phyloP scores from a whole-genome alignment of 2,113 vertebrate species.

The Lamprotornis superbus region DNA sequence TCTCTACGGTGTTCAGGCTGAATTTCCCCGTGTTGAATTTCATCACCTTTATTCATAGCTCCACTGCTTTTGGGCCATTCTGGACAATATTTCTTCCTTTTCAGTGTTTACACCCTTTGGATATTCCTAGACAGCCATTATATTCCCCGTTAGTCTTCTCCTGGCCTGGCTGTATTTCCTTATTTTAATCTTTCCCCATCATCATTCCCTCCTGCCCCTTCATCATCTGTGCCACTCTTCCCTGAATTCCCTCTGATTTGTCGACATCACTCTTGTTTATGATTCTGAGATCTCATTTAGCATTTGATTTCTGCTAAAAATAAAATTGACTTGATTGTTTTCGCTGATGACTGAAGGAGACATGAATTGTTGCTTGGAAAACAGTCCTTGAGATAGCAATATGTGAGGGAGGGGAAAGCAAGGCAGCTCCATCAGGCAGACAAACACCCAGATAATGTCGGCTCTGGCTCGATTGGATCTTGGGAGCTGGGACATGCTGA shows the following conservation, averaged over 20 bases:
- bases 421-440: slow-evolving; percentile 43
- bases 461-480: slow-evolving; percentile 23
- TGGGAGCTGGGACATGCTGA: slow-evolving; percentile 27
- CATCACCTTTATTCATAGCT: neutral
- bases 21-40: neutral
- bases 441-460: slow-evolving; percentile 19
- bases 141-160: neutral
- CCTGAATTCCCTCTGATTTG: slow-evolving; percentile 33
- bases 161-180: slow-evolving; percentile 6
- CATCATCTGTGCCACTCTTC: slow-evolving; percentile 7
- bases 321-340: slow-evolving; percentile 63
- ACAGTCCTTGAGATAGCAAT: slow-evolving; percentile 51
- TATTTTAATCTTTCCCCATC: slow-evolving; percentile 41
- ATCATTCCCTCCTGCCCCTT: slow-evolving; percentile 22
- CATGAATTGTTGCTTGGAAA: slow-evolving; percentile 55
- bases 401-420: slow-evolving; percentile 1
- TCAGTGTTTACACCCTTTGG: neutral
- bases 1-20: neutral
- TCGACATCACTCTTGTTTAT: slow-evolving; percentile 56
- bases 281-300: slow-evolving; percentile 58
- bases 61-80: neutral
- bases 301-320: slow-evolving; percentile 63
- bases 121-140: slow-evolving; percentile 7
- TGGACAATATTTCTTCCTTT: slow-evolving; percentile 4
- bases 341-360: slow-evolving; percentile 49